These are phyloP conservation scores for Coremacera marginata DNA, from an alignment of 2,888 invertebrate genomes.

Conservation along the genomic window DNA sequence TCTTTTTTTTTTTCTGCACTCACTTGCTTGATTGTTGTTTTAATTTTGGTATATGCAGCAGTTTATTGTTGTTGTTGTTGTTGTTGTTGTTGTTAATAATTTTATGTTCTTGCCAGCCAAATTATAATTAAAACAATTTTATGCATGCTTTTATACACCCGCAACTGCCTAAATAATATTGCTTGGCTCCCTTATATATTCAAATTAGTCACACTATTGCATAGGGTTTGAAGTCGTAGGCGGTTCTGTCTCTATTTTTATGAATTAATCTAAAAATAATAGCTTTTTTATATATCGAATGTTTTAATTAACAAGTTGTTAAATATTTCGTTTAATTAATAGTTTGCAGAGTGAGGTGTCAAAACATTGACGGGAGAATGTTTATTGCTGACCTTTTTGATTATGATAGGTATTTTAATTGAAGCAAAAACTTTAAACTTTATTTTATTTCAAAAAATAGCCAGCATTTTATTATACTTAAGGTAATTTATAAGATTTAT, in stretches of 20 bases:
- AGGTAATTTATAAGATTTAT: too few species aligned
- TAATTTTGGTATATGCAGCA: not conserved
- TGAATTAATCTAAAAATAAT: too few species aligned
- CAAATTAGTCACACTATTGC: not conserved
- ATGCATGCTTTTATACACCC: not conserved
- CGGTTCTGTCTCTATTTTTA: too few species aligned
- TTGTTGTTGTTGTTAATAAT: conserved; percentile 38
- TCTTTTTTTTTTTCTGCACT: not conserved
- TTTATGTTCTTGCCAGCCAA: conserved; percentile 16
- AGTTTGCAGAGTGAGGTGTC: not conserved
- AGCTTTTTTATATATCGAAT: too few species aligned
- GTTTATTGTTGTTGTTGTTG: conserved; percentile 43
- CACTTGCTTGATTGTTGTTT: conserved; percentile 8
- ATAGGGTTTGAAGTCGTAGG: not conserved
- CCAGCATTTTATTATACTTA: too few species aligned
- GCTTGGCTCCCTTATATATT: not conserved
- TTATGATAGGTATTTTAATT: too few species aligned
- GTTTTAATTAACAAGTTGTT: too few species aligned
- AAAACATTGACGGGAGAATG: not conserved
- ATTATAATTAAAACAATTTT: conserved; percentile 9
- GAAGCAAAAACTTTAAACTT: too few species aligned
- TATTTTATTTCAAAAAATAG: too few species aligned
- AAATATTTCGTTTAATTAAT: not conserved
- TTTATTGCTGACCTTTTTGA: too few species aligned
- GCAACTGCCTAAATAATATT: too few species aligned